A percentile compares a stretch with the other conserved stretches of the same genome.
Evolutionary conservation across 2,797 vertebrate genomes (phyloP).

Genomic region (Pempheris klunzingeri): DNA sequence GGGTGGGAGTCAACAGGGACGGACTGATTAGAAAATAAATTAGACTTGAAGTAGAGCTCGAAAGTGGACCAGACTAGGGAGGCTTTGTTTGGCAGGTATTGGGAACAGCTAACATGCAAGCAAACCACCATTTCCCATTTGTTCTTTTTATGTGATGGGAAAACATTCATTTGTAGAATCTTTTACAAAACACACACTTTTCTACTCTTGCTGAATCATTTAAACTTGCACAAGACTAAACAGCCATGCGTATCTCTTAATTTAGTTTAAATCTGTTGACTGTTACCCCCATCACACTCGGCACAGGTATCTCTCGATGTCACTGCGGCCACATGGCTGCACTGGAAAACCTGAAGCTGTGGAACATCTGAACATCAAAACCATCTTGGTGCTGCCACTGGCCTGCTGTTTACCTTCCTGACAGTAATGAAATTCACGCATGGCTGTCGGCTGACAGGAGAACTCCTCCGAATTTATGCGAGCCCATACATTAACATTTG

Average conservation of each 20-base stretch:
- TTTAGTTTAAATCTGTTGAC: not conserved
- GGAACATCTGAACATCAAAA: constrained; percentile 69
- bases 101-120: constrained; percentile 1
- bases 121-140: not conserved
- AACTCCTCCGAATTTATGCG: constrained; percentile 58
- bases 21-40: constrained; percentile 90
- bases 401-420: constrained; percentile 59
- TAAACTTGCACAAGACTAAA: not conserved
- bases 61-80: constrained; percentile 57
- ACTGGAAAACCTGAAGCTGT: constrained; percentile 27
- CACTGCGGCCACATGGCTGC: constrained; percentile 59
- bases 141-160: no score
- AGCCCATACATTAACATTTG: constrained; percentile 73
- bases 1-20: constrained; percentile 89
- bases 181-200: no score
- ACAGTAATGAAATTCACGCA: constrained; percentile 75
- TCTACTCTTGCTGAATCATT: no score
- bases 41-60: constrained; percentile 88
- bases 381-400: constrained; percentile 67
- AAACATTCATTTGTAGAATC: no score
- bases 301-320: constrained; percentile 23
- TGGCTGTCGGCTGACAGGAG: constrained; percentile 49
- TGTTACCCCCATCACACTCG: not conserved
- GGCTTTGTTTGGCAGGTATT: constrained; percentile 35
- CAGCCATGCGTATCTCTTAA: no score